These are phyloP conservation scores for Accipiter virgatus DNA, from an alignment of 2,113 vertebrate species.

Conservation along the genomic window DNA sequence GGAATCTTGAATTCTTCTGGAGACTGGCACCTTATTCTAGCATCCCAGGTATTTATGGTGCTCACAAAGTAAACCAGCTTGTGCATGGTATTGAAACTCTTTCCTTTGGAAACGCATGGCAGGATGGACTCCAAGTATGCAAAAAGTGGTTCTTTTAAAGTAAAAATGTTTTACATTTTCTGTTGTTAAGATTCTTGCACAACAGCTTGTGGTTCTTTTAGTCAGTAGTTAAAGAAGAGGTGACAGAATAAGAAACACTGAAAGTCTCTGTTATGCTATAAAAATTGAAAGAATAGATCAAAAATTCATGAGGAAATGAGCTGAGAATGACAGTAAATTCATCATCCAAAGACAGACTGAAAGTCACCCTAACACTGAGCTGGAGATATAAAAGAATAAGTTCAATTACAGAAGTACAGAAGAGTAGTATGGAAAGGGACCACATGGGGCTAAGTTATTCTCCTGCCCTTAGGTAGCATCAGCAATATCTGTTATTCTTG, in stretches of 20 bases:
- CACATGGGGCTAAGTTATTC: neutral
- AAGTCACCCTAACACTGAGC: neutral
- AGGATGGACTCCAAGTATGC: neutral
- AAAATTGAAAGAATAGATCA: neutral
- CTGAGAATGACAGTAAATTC: neutral
- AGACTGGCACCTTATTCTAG: neutral
- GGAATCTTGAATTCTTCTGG: neutral
- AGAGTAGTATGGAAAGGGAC: neutral
- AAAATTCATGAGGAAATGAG: neutral
- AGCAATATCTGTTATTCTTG: neutral
- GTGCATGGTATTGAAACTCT: accelerated
- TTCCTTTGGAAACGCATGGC: neutral
- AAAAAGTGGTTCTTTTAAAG: neutral
- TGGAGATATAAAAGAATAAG: neutral
- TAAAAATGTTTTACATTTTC: neutral
- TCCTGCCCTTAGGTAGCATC: neutral
- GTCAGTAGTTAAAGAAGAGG: neutral
- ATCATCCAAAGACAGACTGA: neutral
- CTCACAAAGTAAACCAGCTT: neutral
- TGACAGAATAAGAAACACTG: neutral
- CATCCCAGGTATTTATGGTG: neutral
- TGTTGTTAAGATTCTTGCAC: neutral
- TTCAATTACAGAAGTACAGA: neutral
- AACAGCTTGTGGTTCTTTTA: neutral
- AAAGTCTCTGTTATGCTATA: neutral